A percentile compares a stretch with the other conserved stretches of the same genome.
phyloP scores from a whole-genome alignment of 2,113 vertebrate genomes.

The Dipodomys merriami region DNA sequence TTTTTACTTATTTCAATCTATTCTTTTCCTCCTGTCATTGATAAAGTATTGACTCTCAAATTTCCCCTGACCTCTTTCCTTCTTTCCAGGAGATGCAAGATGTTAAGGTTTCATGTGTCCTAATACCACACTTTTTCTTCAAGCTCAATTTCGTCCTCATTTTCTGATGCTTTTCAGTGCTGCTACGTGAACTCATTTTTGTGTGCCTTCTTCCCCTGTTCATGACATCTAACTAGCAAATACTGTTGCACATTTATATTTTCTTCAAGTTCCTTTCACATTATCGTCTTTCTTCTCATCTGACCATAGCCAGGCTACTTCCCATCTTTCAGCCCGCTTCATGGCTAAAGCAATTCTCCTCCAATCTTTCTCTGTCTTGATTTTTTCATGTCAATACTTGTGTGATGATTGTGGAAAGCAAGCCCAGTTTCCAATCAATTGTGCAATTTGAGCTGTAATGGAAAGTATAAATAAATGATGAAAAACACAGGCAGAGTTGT shows the following conservation, averaged over 20 bases:
- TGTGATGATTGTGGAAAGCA: not conserved
- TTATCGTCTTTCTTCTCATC: not conserved
- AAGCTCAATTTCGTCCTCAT: not conserved
- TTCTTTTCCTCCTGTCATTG: not conserved
- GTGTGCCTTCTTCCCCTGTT: not conserved
- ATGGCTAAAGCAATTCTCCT: not conserved
- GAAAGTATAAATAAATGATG: not conserved
- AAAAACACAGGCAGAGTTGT: not conserved
- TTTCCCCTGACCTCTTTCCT: not conserved
- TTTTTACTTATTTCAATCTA: not conserved
- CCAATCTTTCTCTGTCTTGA: not conserved
- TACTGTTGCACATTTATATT: not conserved
- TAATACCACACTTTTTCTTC: not conserved
- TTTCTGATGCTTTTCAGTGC: not conserved
- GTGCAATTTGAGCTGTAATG: not conserved
- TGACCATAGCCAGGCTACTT: not conserved
- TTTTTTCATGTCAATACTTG: not conserved
- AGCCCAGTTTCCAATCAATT: not conserved
- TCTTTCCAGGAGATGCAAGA: not conserved
- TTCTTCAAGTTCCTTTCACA: not conserved
- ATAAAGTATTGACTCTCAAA: not conserved
- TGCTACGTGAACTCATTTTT: not conserved
- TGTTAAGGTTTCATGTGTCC: not conserved
- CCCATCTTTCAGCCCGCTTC: not conserved
- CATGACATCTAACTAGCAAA: not conserved